Evolutionary conservation across 2,797 vertebrate genomes (phyloP).

Genomic region (Gobio occitaniae): DNA sequence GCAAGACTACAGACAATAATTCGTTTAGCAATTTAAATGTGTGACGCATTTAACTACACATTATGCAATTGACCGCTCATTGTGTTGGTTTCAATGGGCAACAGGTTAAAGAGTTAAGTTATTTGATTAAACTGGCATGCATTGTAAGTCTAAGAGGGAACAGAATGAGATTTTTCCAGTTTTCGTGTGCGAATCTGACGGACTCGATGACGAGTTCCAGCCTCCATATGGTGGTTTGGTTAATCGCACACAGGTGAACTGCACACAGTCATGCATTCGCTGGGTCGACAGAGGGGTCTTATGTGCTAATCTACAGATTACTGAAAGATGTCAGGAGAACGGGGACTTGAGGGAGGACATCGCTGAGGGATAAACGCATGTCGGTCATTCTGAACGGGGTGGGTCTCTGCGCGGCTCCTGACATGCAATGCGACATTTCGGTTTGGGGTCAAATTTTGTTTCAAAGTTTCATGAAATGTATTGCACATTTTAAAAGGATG

Average conservation of each 20-base stretch:
- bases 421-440: not conserved
- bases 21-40: not conserved
- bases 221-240: constrained; percentile 32
- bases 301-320: constrained; percentile 48
- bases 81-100: not conserved
- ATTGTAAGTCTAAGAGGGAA: not conserved
- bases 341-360: not conserved
- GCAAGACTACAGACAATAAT: not conserved
- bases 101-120: not conserved
- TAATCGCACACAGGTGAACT: constrained; percentile 24
- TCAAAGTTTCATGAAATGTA: not conserved
- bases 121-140: not conserved
- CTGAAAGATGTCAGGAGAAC: constrained; percentile 15
- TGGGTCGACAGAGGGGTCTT: constrained; percentile 21
- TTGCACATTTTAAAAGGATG: not conserved
- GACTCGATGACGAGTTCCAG: not conserved
- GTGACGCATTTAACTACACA: not conserved
- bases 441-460: not conserved
- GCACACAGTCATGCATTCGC: not conserved
- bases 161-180: not conserved
- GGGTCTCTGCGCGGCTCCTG: not conserved
- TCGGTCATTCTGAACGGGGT: not conserved
- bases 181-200: not conserved
- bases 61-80: not conserved
- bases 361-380: not conserved